phyloP scores from a whole-genome alignment of 1,140 invertebrate genomes.

The Megathymus violae region DNA sequence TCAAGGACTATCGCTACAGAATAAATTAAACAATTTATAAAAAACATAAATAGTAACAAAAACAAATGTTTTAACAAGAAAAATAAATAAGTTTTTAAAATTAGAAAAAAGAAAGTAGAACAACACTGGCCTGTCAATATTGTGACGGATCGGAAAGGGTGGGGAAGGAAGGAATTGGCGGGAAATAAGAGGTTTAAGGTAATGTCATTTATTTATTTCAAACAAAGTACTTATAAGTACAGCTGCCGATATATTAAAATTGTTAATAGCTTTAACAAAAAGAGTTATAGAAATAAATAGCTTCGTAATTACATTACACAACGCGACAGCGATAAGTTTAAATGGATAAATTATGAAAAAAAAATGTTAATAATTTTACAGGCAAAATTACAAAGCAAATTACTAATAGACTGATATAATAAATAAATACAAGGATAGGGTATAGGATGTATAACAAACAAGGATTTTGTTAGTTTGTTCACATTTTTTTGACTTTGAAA shows the following conservation, averaged over 20 bases:
- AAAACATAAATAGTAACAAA: slow-evolving; percentile 79
- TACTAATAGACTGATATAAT: slow-evolving; percentile 68
- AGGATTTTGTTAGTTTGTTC: slow-evolving; percentile 53
- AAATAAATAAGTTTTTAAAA: slow-evolving; percentile 77
- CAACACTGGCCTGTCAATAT: slow-evolving; percentile 83
- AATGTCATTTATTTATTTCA: slow-evolving; percentile 82
- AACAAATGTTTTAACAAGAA: slow-evolving; percentile 72
- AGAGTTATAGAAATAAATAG: slow-evolving; percentile 68
- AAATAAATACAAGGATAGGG: slow-evolving; percentile 77
- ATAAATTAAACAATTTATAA: slow-evolving; percentile 78
- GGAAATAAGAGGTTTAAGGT: slow-evolving; percentile 34
- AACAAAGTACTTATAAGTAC: slow-evolving; percentile 76
- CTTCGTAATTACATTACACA: slow-evolving; percentile 72
- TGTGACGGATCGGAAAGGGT: slow-evolving; percentile 55
- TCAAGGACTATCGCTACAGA: slow-evolving; percentile 70
- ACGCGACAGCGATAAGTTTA: slow-evolving; percentile 46
- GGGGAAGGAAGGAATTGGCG: slow-evolving; percentile 35
- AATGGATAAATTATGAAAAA: slow-evolving; percentile 47
- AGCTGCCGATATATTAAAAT: slow-evolving; percentile 77
- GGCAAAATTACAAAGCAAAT: slow-evolving; percentile 78
- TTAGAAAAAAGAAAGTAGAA: slow-evolving; percentile 62
- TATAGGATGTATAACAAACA: slow-evolving; percentile 48
- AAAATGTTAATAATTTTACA: slow-evolving; percentile 58
- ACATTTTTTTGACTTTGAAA: slow-evolving; percentile 36
- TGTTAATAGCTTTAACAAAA: slow-evolving; percentile 73